These are phyloP conservation scores for Neomicropteryx cornuta DNA, from an alignment of 1,140 invertebrate genomes.

Conservation along the genomic window DNA sequence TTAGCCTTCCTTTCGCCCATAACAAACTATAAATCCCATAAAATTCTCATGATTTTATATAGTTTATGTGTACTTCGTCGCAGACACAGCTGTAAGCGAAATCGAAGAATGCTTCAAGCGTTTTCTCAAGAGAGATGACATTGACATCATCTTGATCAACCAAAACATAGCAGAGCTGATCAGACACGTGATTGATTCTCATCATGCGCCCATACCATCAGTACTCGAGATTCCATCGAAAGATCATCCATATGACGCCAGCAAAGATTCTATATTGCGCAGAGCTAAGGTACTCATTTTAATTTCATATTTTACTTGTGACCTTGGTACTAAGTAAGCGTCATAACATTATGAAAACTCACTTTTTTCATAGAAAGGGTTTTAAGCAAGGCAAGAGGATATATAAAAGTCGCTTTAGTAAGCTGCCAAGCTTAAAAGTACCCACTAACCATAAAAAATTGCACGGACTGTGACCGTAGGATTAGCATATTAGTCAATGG, in stretches of 20 bases:
- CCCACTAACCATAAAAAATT: no score
- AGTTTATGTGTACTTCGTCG: slow-evolving; percentile 22
- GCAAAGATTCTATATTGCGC: slow-evolving; percentile 94
- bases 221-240: slow-evolving; percentile 99
- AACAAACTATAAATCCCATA: no score
- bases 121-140: slow-evolving; percentile 93
- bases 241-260: slow-evolving; percentile 97
- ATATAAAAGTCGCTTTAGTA: no score
- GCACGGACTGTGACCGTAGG: no score
- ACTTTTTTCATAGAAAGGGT: no score
- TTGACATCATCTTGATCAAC: slow-evolving; percentile 98
- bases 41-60: neutral
- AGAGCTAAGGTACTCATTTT: slow-evolving; percentile 67
- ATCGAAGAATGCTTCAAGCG: slow-evolving; percentile 96
- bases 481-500: no score
- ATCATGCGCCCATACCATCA: slow-evolving; percentile 87
- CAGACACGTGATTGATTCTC: slow-evolving; percentile 90
- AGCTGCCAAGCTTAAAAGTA: no score
- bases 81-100: slow-evolving; percentile 90
- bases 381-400: no score
- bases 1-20: no score
- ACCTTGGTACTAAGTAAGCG: no score
- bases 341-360: no score
- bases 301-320: no score
- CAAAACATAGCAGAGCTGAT: slow-evolving; percentile 98